Evolutionary conservation across 1,140 invertebrate genomes (phyloP), one percentile per base, ranked within the genome.

Genomic region (Trichonephila clavata): DNA sequence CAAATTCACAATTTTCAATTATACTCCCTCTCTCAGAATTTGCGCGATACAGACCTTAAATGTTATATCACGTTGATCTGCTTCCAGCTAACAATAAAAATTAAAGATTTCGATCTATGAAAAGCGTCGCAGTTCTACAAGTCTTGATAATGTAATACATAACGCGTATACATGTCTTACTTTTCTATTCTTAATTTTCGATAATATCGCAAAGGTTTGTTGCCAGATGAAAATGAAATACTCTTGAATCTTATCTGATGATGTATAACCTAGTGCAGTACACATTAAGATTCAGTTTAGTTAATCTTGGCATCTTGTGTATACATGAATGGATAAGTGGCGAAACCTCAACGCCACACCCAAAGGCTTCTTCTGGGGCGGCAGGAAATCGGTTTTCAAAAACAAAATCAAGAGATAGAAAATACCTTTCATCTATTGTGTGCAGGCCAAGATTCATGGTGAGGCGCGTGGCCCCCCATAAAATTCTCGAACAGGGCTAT

Each of bases 251-350:
- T 77, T 39, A 77, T 77, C 71, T 77, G 71, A 77, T 77, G 24
- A 18, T 27, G 27, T 39, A 3, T 7, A n/a, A n/a, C 24, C 27
- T 14, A 65, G 24, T 71, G 68, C 68, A 13, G 24, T n/a, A 8
- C 7, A 6, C 21, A 71, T 71, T 63, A 16, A 8, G 14, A 77
- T 77, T 77, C 5, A 27, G 18, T 20, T 16, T 27, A 32, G 71
- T 39, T 77, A 39, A 77, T 77, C 71, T 39, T 6, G 13, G 50
- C 32, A 77, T 77, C 71, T 77, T 77, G 71, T 14, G 86, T 87
- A 87, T 87, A 87, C 27, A 87, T 87, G 86, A 87, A 87, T 87
- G 3, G 27, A 18, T 87, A 87, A 87, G 61, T 63, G 59, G 86
- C 20, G 14, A 32, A 39, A 32, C 71, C 32, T 39, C 24, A 77